These are phyloP conservation scores for Netelia inedita DNA, from an alignment of 2,888 invertebrate species.

Conservation along the genomic window DNA sequence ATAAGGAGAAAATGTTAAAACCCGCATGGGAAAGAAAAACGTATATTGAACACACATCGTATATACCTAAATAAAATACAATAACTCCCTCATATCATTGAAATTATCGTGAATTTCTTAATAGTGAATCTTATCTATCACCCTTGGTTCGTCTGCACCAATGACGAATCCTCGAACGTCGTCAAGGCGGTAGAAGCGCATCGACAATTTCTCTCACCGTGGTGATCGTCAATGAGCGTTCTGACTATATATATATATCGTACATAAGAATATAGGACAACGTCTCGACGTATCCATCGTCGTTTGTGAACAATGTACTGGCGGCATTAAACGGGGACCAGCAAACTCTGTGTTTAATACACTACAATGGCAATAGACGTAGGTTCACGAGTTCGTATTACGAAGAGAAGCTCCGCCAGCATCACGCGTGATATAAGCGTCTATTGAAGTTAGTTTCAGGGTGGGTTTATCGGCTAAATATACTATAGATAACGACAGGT, in stretches of 20 bases:
- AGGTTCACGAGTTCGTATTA: constrained; percentile 18
- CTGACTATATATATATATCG: not conserved
- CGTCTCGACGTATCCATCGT: constrained; percentile 9
- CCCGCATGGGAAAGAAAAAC: no score
- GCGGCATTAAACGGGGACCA: constrained; percentile 33
- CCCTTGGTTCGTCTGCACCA: not conserved
- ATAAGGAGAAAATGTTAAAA: no score
- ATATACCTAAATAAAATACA: not conserved
- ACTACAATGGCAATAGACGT: constrained; percentile 33
- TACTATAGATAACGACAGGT: constrained; percentile 71
- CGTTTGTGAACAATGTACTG: constrained; percentile 10
- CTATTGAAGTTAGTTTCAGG: constrained; percentile 62
- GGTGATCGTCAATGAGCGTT: not conserved
- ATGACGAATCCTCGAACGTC: not conserved
- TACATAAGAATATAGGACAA: not conserved
- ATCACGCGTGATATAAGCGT: constrained; percentile 49
- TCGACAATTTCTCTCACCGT: not conserved
- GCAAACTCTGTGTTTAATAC: constrained; percentile 41
- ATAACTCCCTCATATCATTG: not conserved
- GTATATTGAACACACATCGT: no score
- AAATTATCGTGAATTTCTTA: constrained; percentile 6
- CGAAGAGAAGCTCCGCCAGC: not conserved
- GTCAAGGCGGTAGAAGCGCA: not conserved
- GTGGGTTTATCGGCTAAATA: constrained; percentile 57
- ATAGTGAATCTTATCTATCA: not conserved